A percentile compares a stretch with the other conserved stretches of the same genome.
These are phyloP conservation scores for Chloropsis hardwickii DNA, from an alignment of 2,113 vertebrate genomes.

Conservation along the genomic window DNA sequence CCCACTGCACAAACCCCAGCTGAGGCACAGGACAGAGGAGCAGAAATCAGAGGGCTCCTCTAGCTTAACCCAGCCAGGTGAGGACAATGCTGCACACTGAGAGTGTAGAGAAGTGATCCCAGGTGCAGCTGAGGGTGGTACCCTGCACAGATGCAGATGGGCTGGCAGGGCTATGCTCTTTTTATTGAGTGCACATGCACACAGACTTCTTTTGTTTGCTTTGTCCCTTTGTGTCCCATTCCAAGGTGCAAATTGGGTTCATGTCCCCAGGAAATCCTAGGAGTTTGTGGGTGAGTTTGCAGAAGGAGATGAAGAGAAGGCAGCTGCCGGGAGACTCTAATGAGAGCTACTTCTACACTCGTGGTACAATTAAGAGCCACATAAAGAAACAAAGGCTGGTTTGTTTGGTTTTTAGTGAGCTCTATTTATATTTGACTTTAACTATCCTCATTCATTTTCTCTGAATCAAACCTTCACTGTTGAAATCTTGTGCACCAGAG, in stretches of 20 bases:
- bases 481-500: neutral
- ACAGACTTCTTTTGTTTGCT: neutral
- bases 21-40: fast-evolving
- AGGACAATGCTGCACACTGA: neutral
- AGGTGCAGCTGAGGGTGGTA: neutral
- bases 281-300: neutral
- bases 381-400: constrained; percentile 30
- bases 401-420: constrained; percentile 62
- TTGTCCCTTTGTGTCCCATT: neutral
- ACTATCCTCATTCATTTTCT: constrained; percentile 43
- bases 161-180: neutral
- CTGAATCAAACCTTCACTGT: constrained; percentile 23
- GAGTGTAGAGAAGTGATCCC: neutral
- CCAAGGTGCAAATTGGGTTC: neutral
- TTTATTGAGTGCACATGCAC: neutral
- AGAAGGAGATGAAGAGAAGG: constrained; percentile 1
- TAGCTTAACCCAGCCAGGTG: neutral
- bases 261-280: neutral
- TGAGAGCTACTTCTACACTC: neutral
- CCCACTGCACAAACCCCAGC: neutral
- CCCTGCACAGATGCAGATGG: neutral
- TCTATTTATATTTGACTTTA: constrained; percentile 59
- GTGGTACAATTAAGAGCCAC: constrained; percentile 8
- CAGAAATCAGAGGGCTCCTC: neutral
- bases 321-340: constrained; percentile 8